phyloP scores from a whole-genome alignment of 2,797 vertebrate species.

The Podarcis siculus region DNA sequence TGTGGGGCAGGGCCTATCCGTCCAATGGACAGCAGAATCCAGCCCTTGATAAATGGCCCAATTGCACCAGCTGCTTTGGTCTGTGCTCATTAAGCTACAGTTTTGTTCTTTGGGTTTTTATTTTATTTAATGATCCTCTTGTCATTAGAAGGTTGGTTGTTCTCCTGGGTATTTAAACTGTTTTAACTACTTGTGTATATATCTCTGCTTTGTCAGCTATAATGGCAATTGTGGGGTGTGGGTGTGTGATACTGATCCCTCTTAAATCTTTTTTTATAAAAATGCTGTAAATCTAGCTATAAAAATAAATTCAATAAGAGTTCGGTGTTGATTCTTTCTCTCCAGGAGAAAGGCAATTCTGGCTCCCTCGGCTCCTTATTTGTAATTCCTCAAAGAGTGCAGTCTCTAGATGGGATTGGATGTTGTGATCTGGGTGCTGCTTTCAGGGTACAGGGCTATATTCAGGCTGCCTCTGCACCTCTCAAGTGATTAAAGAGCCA shows the following conservation, averaged over 20 bases:
- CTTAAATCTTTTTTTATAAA: not conserved
- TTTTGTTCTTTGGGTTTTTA: not conserved
- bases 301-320: not conserved
- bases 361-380: not conserved
- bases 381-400: too few species aligned
- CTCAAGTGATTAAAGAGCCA: not conserved
- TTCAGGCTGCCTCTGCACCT: not conserved
- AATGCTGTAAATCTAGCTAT: not conserved
- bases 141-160: not conserved
- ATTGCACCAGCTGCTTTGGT: not conserved
- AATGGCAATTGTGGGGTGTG: not conserved
- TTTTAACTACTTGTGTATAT: not conserved
- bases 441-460: not conserved
- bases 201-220: not conserved
- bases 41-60: not conserved
- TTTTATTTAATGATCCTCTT: not conserved
- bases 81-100: not conserved
- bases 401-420: not conserved
- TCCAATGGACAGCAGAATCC: not conserved
- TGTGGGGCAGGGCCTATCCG: not conserved
- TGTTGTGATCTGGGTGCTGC: too few species aligned
- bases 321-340: not conserved
- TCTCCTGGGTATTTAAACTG: not conserved
- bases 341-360: not conserved
- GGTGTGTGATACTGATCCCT: too few species aligned